Evolutionary conservation across 2,888 invertebrate species (phyloP).

Genomic region (Hydroisotoma schaefferi): DNA sequence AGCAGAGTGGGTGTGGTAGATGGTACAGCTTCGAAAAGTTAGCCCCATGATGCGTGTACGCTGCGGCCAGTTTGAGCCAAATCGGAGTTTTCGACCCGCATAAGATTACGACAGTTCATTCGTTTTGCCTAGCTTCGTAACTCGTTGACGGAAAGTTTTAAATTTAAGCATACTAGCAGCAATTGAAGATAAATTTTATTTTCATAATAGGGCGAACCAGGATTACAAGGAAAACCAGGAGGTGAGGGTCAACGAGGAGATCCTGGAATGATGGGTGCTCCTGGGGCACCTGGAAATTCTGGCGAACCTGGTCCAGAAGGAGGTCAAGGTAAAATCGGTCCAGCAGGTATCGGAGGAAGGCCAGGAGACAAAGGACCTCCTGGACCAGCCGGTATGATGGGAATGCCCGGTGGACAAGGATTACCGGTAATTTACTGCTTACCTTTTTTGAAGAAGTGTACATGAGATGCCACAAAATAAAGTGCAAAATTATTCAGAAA

Average conservation of each 20-base stretch:
- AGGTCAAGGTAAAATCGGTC: conserved; percentile 54
- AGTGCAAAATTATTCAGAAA: conserved; percentile 1
- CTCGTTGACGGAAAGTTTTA: too few relatives aligned
- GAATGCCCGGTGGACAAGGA: conserved; percentile 66
- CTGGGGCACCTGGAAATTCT: conserved; percentile 63
- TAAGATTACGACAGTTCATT: too few relatives aligned
- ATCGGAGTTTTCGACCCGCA: too few relatives aligned
- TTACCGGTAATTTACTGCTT: too few relatives aligned
- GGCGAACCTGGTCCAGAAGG: conserved; percentile 61
- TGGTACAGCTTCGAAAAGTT: too few relatives aligned
- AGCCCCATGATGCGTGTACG: too few relatives aligned
- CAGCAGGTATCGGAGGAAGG: conserved; percentile 67
- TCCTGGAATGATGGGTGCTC: conserved; percentile 63
- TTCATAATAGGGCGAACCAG: conserved; percentile 63
- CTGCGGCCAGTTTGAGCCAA: too few relatives aligned
- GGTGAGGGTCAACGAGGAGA: conserved; percentile 69
- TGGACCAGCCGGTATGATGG: conserved; percentile 64
- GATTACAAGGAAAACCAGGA: conserved; percentile 68
- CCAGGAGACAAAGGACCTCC: conserved; percentile 70
- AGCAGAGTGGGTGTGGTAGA: too few relatives aligned
- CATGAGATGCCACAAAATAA: not conserved
- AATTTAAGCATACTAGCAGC: too few relatives aligned
- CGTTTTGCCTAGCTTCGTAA: too few relatives aligned
- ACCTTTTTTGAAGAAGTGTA: too few relatives aligned
- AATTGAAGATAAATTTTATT: too few relatives aligned